These are phyloP conservation scores for Hemitrygon akajei DNA, from an alignment of 2,797 vertebrate genomes.

Conservation along the genomic window DNA sequence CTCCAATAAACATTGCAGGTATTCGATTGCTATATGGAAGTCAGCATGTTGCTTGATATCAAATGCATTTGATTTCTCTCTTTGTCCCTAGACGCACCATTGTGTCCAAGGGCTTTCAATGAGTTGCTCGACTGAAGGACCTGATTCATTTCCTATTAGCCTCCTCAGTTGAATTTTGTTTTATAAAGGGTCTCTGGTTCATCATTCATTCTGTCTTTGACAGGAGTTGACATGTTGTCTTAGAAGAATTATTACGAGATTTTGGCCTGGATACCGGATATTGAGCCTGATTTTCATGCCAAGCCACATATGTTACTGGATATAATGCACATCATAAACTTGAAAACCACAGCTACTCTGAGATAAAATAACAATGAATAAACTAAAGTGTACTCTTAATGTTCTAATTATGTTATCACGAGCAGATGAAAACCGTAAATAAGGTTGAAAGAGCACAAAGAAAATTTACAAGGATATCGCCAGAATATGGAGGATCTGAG, in stretches of 20 bases:
- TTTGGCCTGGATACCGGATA: neutral
- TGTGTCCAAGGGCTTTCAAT: no score
- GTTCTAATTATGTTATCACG: constrained; percentile 27
- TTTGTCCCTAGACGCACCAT: no score
- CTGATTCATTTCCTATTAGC: no score
- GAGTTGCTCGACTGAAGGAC: no score
- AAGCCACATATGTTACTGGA: constrained; percentile 8
- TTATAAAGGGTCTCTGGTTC: neutral
- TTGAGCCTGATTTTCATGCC: neutral
- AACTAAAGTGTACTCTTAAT: constrained; percentile 17
- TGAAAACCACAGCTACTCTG: constrained; percentile 32
- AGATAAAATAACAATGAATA: constrained; percentile 37
- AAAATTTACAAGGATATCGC: no score
- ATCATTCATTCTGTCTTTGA: neutral
- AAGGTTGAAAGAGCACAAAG: no score
- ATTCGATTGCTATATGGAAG: no score
- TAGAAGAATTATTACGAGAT: neutral
- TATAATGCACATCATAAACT: neutral
- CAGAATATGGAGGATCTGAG: no score
- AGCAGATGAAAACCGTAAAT: no score
- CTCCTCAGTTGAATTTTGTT: neutral
- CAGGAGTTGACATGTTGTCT: neutral
- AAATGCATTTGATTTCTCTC: no score
- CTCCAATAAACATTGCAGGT: no score
- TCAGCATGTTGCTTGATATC: no score